phyloP scores from a whole-genome alignment of 2,797 vertebrate genomes.

The Salarias fasciatus region DNA sequence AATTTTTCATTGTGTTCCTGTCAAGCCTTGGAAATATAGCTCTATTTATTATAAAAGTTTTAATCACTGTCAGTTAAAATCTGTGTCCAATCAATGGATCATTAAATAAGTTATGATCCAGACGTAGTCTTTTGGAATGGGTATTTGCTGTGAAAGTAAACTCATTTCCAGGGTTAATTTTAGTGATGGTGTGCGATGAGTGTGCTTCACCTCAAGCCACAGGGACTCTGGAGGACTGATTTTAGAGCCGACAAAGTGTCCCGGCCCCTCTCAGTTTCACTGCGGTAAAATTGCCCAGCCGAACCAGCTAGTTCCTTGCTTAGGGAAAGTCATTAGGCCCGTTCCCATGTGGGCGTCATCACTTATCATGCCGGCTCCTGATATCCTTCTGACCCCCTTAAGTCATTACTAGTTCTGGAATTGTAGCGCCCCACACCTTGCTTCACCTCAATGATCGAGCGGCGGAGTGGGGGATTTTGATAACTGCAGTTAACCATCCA shows the following conservation, averaged over 20 bases:
- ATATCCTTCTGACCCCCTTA: slow-evolving; percentile 74
- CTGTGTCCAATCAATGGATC: too few relatives aligned
- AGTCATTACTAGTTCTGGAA: slow-evolving; percentile 69
- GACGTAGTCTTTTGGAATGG: too few relatives aligned
- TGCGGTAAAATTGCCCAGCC: slow-evolving; percentile 53
- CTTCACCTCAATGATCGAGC: slow-evolving; percentile 38
- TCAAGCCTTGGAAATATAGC: too few relatives aligned
- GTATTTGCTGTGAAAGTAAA: too few relatives aligned
- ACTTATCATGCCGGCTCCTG: slow-evolving; percentile 70
- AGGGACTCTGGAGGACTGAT: slow-evolving; percentile 17
- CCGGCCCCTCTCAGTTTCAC: slow-evolving; percentile 48
- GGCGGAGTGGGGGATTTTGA: slow-evolving; percentile 48
- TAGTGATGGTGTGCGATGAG: too few relatives aligned
- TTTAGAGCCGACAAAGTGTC: slow-evolving; percentile 29
- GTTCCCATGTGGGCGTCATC: slow-evolving; percentile 70
- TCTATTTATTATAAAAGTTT: too few relatives aligned
- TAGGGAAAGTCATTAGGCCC: slow-evolving; percentile 70
- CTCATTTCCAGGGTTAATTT: too few relatives aligned
- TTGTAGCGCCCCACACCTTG: slow-evolving; percentile 54
- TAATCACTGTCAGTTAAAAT: too few relatives aligned
- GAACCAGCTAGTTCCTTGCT: slow-evolving; percentile 47
- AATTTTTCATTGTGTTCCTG: too few relatives aligned
- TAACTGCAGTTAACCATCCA: slow-evolving; percentile 49
- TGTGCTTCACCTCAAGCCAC: slow-evolving; percentile 19
- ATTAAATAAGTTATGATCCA: too few relatives aligned